phyloP scores from a whole-genome alignment of 92 coral and sea anemone genomes.

The Parazoanthus atlanticus region DNA sequence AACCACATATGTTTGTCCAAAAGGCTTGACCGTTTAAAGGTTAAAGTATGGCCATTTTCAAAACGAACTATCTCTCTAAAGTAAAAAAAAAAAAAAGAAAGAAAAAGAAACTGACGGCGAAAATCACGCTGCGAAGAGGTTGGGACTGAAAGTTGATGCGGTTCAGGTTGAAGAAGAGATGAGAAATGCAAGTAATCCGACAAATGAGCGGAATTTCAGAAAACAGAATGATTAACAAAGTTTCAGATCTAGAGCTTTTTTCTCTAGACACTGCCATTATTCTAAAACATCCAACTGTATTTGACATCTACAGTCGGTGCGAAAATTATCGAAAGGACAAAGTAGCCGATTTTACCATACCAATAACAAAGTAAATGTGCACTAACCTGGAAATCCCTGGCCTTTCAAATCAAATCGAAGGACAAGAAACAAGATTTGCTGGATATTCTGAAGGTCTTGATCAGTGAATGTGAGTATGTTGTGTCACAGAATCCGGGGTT shows the following conservation, averaged over 20 bases:
- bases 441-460: constrained; percentile 45
- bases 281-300: constrained; percentile 59
- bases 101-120: background rate
- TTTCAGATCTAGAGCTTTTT: constrained; percentile 62
- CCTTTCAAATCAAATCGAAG: no score
- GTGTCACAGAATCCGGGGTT: background rate
- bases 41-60: no score
- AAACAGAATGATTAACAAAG: constrained; percentile 62
- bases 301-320: constrained; percentile 60
- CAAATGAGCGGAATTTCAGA: constrained; percentile 57
- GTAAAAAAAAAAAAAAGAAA: no score
- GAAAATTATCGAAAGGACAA: constrained; percentile 49
- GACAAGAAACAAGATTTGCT: constrained; percentile 59
- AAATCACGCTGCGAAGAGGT: background rate
- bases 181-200: constrained; percentile 60
- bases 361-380: constrained; percentile 57
- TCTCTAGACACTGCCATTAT: constrained; percentile 49
- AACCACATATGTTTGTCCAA: no score
- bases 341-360: constrained; percentile 51
- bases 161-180: constrained; percentile 60
- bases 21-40: no score
- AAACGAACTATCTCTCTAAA: no score
- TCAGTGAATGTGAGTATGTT: constrained; percentile 48
- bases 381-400: no score
- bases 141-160: constrained; percentile 48